These are phyloP conservation scores for Siniperca knerii DNA, from an alignment of 2,113 vertebrate genomes.

Conservation along the genomic window DNA sequence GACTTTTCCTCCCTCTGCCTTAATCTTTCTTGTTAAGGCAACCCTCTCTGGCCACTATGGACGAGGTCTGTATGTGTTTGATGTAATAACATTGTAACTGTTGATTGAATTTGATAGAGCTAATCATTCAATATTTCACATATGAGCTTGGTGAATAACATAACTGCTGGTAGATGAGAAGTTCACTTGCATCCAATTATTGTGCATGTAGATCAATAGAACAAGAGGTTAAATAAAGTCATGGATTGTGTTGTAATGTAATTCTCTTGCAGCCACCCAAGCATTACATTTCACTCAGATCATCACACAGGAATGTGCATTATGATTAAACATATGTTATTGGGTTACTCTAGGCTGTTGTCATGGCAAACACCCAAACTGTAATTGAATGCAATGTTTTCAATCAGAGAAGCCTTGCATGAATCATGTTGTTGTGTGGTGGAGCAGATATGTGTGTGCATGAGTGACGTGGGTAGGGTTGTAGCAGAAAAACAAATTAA, in stretches of 20 bases:
- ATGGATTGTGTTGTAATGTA: slow-evolving; percentile 48
- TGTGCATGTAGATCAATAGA: slow-evolving; percentile 59
- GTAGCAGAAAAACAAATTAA: not conserved
- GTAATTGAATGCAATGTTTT: slow-evolving; percentile 43
- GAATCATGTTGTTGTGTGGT: slow-evolving; percentile 28
- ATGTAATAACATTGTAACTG: slow-evolving; percentile 10
- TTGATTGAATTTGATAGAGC: slow-evolving; percentile 30
- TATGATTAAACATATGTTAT: slow-evolving; percentile 4
- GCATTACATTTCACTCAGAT: slow-evolving; percentile 19
- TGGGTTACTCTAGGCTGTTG: slow-evolving; percentile 18
- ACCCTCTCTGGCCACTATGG: not conserved
- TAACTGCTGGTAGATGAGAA: slow-evolving; percentile 18
- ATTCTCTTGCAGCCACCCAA: not conserved
- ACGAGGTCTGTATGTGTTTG: slow-evolving; percentile 1
- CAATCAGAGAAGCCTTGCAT: slow-evolving; percentile 11
- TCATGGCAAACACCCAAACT: slow-evolving; percentile 43
- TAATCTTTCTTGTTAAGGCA: slow-evolving; percentile 5
- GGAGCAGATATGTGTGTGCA: slow-evolving; percentile 5
- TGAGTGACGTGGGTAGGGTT: not conserved
- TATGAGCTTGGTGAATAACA: slow-evolving; percentile 7
- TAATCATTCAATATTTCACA: slow-evolving; percentile 28
- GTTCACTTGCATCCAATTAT: slow-evolving; percentile 44
- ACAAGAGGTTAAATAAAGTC: slow-evolving; percentile 56
- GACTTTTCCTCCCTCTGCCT: not conserved
- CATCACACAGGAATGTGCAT: slow-evolving; percentile 1